Conservation (phyloP, 2,888 invertebrate genomes). For the Drosophila buzzatii region DNA sequence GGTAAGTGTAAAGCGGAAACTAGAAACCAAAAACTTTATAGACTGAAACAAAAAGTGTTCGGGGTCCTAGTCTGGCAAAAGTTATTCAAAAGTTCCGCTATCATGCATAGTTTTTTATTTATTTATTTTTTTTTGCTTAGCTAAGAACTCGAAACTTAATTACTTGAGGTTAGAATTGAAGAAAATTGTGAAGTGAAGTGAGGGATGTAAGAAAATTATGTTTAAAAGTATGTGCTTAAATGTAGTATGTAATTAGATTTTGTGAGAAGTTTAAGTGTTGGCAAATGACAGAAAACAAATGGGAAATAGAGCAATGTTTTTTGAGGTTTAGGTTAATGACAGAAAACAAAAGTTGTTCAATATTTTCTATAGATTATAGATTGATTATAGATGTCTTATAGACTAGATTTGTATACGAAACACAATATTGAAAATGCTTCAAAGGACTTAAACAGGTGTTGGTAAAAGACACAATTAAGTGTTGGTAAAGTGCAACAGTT, state of each 20-base stretch:
- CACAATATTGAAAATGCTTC: too few relatives aligned
- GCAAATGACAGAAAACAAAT: neutral
- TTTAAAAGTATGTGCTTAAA: neutral
- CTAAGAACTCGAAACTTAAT: conserved; percentile 29
- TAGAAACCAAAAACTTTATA: conserved; percentile 45
- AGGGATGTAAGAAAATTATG: neutral
- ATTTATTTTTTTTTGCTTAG: neutral
- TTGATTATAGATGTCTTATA: too few relatives aligned
- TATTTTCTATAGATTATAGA: too few relatives aligned
- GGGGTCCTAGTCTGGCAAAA: conserved; percentile 17
- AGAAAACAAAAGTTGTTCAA: too few relatives aligned
- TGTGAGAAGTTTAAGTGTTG: neutral
- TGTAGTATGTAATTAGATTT: neutral
- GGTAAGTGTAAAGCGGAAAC: conserved; percentile 44
- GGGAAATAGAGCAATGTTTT: too few relatives aligned
- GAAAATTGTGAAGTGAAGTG: neutral
- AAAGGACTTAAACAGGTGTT: neutral
- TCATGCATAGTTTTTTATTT: conserved; percentile 9
- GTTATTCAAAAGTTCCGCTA: conserved; percentile 20
- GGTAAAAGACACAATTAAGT: neutral
- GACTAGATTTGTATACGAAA: too few relatives aligned
- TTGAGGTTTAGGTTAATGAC: neutral
- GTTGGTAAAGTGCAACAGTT: neutral
- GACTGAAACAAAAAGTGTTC: conserved; percentile 18
- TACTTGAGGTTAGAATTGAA: conserved; percentile 10